Evolutionary conservation across 2,113 vertebrate species (phyloP), one percentile per base, ranked within the genome.

Genomic region (Hypocryptadius cinnamomeus): DNA sequence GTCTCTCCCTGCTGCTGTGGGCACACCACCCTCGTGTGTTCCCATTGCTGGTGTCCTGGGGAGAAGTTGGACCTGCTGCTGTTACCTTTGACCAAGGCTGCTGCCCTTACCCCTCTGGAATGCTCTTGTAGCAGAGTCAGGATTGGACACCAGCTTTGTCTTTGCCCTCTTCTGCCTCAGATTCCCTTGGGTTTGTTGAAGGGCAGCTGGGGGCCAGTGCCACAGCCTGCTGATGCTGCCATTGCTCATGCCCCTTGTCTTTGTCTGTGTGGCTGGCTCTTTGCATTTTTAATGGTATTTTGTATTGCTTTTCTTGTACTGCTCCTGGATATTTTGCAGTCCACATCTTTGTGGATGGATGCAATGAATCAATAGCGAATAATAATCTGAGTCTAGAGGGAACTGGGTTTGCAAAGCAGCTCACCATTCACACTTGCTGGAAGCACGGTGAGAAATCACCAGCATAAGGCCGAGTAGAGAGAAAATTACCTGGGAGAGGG

Each of bases 231-330:
- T 1, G 2, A n/a, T 54, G 56, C 79, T 83, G 91, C 64, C 56
- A 6, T 33, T 57, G 64, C 69, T 88, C 81, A 27, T 31, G 28
- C 23, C 48, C 65, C n/a, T 37, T 3, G 0, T 35, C 83, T 63
- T 85, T 86, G 68, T 90, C 93, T 64, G 91, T 37, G 40, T 94
- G 90, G 64, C 65, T 91, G 76, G n/a, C 39, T 94, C 92, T 95
- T 95, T 96, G 90, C 94, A 95, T 95, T 95, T 96, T 95, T 96
- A 93, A 94, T 95, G 91, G 90, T 77, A 85, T 90, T 94, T 95
- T 85, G 80, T 96, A 89, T 94, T 90, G 93, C 89, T 96, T 95
- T 89, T 48, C 90, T 96, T 95, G 89, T 93, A 83, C 74, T 81
- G 93, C 95, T 95, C 84, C 92, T 96, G 93, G 92, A 94, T 94